Evolutionary conservation across 1,140 invertebrate genomes (phyloP), one percentile per base, ranked within the genome.

Genomic region (Muscidifurax raptorellus): DNA sequence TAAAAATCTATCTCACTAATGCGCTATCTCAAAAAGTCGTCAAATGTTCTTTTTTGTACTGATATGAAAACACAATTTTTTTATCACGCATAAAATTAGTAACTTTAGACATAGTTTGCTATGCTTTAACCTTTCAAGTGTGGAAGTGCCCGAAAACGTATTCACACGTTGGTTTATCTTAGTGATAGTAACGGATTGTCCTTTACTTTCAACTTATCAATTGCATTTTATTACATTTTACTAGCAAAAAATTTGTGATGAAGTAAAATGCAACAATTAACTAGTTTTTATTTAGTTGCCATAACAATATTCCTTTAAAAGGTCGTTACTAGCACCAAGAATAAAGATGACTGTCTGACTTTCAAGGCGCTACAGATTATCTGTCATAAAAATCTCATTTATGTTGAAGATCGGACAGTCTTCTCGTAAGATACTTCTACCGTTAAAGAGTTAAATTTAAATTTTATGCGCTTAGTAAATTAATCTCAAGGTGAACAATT

Each of bases 1-100:
- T 74, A 74, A 74, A 74, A 74, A 74, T 74, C 71, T 74, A 74
- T 4, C 22, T 40, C 18, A 74, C 28, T 74, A n/a, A 74, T 36
- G 28, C 32, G 32, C 2, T 40, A 30, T 30, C 30, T 36, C 28
- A 74, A 36, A 59, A n/a, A 59, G 28, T 74, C 71, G 30, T 36
- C 9, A 9, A 22, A 10, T 74, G 40, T n/a, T 74, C 30, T 9
- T 74, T 40, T 74, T 74, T 40, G 32, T 40, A 74, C 32, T 30
- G 71, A 74, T n/a, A n/a, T 15, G 12, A 30, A 36, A 74, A 36
- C 71, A 74, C 71, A 74, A 74, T 74, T 74, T 18, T 74, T 74
- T 12, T 30, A 15, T 40, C 32, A 28, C 71, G 18, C 71, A 59
- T 74, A 36, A 74, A 74, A 74, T 36, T 74, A 22, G 52, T 59